Percentiles rank a stretch among this genome's conserved stretches.
phyloP scores from a whole-genome alignment of 2,113 vertebrate species.

The Mugil cephalus region DNA sequence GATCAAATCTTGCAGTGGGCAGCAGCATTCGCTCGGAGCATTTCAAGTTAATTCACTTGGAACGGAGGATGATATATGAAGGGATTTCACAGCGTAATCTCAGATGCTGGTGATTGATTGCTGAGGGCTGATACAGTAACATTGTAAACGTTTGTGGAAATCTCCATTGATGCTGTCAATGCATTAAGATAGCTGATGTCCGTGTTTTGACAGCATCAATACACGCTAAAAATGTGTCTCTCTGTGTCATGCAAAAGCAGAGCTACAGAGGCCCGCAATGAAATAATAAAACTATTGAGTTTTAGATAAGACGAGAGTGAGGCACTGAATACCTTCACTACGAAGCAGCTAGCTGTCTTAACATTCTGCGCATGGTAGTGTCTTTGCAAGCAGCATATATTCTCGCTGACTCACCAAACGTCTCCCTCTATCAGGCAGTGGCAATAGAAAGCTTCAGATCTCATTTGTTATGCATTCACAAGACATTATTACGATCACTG shows the following conservation, averaged over 20 bases:
- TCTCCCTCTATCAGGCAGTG: background rate
- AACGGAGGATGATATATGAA: background rate
- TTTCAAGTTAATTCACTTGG: constrained; percentile 1
- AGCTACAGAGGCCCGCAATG: background rate
- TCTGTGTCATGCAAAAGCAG: background rate
- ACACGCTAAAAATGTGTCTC: background rate
- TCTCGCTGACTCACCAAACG: background rate
- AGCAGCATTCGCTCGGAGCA: background rate
- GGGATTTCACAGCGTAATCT: background rate
- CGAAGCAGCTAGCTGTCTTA: background rate
- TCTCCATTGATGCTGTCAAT: background rate
- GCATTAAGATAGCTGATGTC: too few relatives aligned
- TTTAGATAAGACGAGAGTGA: background rate
- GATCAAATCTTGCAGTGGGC: background rate
- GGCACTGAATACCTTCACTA: background rate
- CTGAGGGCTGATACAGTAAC: background rate
- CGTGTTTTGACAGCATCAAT: too few relatives aligned
- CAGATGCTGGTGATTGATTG: background rate
- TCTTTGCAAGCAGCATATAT: background rate
- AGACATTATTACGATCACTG: background rate
- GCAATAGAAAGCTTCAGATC: too few relatives aligned
- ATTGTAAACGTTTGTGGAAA: background rate
- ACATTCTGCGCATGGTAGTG: background rate
- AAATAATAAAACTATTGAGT: background rate
- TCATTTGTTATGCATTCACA: background rate